phyloP scores from a whole-genome alignment of 2,113 vertebrate species.

The Labeo catla region DNA sequence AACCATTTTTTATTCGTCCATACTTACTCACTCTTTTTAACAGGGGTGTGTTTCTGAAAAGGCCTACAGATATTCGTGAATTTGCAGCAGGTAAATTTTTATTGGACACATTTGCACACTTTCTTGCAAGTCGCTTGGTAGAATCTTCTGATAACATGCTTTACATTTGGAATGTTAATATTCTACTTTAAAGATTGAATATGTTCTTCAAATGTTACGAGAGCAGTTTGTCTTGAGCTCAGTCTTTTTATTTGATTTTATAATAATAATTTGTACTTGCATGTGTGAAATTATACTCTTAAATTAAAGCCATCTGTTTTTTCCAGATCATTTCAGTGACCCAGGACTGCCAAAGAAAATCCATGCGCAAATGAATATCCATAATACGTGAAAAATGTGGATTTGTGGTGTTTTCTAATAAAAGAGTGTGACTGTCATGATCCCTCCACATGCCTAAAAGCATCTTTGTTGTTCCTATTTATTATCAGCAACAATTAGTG shows the following conservation, averaged over 20 bases:
- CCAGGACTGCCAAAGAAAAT: constrained; percentile 59
- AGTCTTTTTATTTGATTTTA: not conserved
- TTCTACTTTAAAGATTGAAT: no score
- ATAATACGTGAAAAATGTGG: constrained; percentile 37
- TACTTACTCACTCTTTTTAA: not conserved
- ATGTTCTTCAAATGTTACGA: not conserved
- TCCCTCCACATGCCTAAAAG: not conserved
- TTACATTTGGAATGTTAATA: not conserved
- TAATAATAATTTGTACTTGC: not conserved
- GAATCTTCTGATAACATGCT: no score
- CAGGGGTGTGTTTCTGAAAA: constrained; percentile 72
- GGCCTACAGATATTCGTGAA: constrained; percentile 68
- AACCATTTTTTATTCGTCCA: not conserved
- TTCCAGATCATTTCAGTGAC: constrained; percentile 75
- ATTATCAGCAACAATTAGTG: no score
- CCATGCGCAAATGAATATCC: constrained; percentile 53
- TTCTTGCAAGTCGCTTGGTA: not conserved
- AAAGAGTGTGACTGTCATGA: not conserved
- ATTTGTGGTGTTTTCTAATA: not conserved
- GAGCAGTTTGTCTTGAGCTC: not conserved
- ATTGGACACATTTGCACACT: not conserved
- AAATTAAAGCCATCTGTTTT: not conserved
- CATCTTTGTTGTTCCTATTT: no score
- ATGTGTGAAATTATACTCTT: not conserved
- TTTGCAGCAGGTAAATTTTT: constrained; percentile 75